These are phyloP conservation scores for Orius insidiosus DNA, from an alignment of 1,140 invertebrate genomes.

Conservation along the genomic window DNA sequence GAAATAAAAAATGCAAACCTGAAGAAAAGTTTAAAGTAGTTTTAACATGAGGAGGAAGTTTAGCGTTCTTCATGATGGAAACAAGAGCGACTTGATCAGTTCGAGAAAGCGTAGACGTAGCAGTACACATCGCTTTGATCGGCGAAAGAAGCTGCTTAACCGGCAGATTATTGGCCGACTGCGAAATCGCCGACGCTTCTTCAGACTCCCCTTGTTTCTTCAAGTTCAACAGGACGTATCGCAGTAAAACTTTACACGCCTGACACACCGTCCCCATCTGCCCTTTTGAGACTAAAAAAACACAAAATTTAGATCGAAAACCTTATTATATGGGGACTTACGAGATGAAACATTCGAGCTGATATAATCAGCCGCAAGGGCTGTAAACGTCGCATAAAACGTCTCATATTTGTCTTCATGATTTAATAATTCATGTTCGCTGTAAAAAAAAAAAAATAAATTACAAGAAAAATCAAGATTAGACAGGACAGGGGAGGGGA, in stretches of 20 bases:
- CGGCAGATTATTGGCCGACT: slow-evolving; percentile 21
- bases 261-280: slow-evolving; percentile 35
- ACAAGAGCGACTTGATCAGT: slow-evolving; percentile 41
- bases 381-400: slow-evolving; percentile 60
- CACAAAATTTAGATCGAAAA: slow-evolving; percentile 11
- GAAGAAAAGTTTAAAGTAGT: slow-evolving; percentile 24
- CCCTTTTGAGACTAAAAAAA: slow-evolving; percentile 41
- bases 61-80: slow-evolving; percentile 46
- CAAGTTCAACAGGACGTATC: slow-evolving; percentile 35
- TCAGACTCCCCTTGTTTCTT: slow-evolving; percentile 21
- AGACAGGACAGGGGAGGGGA: not conserved
- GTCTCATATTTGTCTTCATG: slow-evolving; percentile 55
- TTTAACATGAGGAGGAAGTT: slow-evolving; percentile 38
- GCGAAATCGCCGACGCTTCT: slow-evolving; percentile 9
- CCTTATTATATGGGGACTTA: slow-evolving; percentile 13
- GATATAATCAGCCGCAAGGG: slow-evolving; percentile 56
- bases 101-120: slow-evolving; percentile 34
- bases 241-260: slow-evolving; percentile 38
- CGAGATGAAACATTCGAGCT: slow-evolving; percentile 25
- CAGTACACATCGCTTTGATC: slow-evolving; percentile 39
- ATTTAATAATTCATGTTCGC: slow-evolving; percentile 52
- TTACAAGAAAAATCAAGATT: not conserved
- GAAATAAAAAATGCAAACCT: no score
- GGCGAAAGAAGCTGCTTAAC: slow-evolving; percentile 37
- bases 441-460: slow-evolving; percentile 30